Evolutionary conservation across 2,113 vertebrate genomes (phyloP).

Genomic region (Grammomys dolichurus): DNA sequence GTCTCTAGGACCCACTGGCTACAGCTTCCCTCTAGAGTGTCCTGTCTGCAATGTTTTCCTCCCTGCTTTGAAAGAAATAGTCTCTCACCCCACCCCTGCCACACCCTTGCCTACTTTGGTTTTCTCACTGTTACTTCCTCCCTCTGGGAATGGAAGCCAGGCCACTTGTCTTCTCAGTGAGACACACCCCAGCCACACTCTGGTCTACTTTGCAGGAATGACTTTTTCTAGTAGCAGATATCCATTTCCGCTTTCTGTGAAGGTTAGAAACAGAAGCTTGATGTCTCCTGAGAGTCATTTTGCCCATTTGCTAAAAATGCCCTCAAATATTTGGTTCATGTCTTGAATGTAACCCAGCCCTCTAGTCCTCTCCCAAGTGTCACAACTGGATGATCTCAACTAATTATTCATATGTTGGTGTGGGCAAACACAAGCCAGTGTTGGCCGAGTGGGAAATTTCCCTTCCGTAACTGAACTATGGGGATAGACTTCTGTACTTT

Average conservation of each 20-base stretch:
- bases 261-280: background rate
- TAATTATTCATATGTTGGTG: no score
- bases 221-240: no score
- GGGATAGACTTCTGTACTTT: background rate
- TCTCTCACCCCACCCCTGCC: background rate
- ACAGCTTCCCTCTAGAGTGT: background rate
- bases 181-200: background rate
- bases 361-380: background rate
- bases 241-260: background rate
- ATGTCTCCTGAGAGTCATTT: background rate
- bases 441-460: background rate
- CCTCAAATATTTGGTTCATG: background rate
- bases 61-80: background rate
- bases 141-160: background rate
- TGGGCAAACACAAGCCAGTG: rapidly evolving
- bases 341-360: background rate
- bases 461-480: background rate
- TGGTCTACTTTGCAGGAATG: background rate
- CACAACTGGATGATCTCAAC: no score
- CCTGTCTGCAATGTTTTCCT: rapidly evolving
- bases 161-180: background rate
- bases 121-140: background rate
- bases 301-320: background rate
- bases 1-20: background rate
- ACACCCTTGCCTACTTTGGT: background rate